phyloP scores from a whole-genome alignment of 2,888 invertebrate genomes.

The Cordylochernes scorpioides region DNA sequence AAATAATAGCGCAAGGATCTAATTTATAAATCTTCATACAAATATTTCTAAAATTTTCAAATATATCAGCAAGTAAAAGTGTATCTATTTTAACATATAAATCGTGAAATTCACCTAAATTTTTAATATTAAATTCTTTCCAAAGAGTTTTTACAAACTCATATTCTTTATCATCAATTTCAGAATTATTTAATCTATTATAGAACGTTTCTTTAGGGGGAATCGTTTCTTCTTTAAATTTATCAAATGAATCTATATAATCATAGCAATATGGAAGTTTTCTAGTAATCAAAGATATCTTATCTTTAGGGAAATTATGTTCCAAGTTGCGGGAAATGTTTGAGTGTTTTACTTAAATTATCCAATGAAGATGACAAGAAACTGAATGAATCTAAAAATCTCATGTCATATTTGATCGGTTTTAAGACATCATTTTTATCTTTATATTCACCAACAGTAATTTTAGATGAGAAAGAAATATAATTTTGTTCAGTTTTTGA shows the following conservation, averaged over 20 bases:
- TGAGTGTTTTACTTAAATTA: slow-evolving; percentile 11
- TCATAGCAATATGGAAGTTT: slow-evolving; percentile 19
- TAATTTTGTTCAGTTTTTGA: slow-evolving; percentile 14
- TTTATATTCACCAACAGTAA: not conserved
- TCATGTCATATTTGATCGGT: slow-evolving; percentile 3
- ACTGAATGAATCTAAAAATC: slow-evolving; percentile 15
- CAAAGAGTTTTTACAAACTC: slow-evolving; percentile 13
- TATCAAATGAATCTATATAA: slow-evolving; percentile 14
- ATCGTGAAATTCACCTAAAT: slow-evolving; percentile 14
- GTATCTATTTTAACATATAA: slow-evolving; percentile 16
- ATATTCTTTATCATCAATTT: slow-evolving; percentile 10
- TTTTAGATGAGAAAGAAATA: slow-evolving; percentile 10
- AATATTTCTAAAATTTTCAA: slow-evolving; percentile 18
- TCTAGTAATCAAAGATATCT: slow-evolving; percentile 5
- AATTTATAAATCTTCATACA: slow-evolving; percentile 15
- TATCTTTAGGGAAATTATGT: slow-evolving; percentile 6
- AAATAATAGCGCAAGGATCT: slow-evolving; percentile 16
- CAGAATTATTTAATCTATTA: not conserved
- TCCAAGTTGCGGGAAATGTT: slow-evolving; percentile 6
- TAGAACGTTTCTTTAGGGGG: slow-evolving; percentile 4
- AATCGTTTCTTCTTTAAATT: slow-evolving; percentile 15
- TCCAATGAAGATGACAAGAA: slow-evolving; percentile 8
- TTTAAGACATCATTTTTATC: too few species aligned
- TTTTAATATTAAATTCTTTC: slow-evolving; percentile 14
- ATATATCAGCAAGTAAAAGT: slow-evolving; percentile 17